Conservation (phyloP, 64 coral and sea anemone species). For the Pocillopora damicornis region DNA sequence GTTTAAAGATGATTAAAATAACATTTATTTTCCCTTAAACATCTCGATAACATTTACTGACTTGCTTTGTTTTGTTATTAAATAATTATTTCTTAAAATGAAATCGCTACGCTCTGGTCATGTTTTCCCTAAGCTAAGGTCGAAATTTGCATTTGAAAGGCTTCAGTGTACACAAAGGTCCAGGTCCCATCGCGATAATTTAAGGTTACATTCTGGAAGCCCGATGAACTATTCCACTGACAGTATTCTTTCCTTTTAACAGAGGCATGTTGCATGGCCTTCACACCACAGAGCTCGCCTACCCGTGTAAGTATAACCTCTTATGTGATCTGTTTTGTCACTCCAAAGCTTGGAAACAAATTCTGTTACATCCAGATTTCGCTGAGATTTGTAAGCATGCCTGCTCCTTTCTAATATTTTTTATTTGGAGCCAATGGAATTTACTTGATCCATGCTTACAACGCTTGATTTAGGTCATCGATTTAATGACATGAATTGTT, state of each 20-base stretch:
- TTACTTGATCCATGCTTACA: conserved; percentile 13
- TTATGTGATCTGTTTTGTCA: not conserved
- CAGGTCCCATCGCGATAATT: conserved; percentile 8
- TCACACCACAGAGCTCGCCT: conserved; percentile 88
- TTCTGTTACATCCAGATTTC: not conserved
- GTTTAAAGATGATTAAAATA: not conserved
- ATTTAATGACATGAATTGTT: conserved; percentile 23
- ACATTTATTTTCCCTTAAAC: not conserved
- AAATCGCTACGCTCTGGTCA: not conserved
- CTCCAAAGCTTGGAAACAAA: not conserved
- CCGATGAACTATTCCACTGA: not conserved
- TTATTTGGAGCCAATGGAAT: conserved; percentile 77
- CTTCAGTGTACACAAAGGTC: conserved; percentile 23
- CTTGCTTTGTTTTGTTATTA: conserved; percentile 13
- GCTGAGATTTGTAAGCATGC: not conserved
- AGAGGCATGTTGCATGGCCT: conserved; percentile 96
- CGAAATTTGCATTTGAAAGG: conserved; percentile 52
- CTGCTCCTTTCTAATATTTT: conserved; percentile 13
- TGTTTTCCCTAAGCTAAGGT: not conserved
- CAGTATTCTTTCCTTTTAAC: conserved; percentile 30
- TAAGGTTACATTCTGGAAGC: not conserved
- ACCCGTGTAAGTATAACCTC: conserved; percentile 64
- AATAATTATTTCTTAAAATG: conserved; percentile 13
- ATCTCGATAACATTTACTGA: not conserved
- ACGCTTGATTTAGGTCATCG: conserved; percentile 20